A percentile compares a stretch with the other conserved stretches of the same genome.
Evolutionary conservation across 64 coral and sea anemone genomes (phyloP).

Genomic region (Acropora yongei): DNA sequence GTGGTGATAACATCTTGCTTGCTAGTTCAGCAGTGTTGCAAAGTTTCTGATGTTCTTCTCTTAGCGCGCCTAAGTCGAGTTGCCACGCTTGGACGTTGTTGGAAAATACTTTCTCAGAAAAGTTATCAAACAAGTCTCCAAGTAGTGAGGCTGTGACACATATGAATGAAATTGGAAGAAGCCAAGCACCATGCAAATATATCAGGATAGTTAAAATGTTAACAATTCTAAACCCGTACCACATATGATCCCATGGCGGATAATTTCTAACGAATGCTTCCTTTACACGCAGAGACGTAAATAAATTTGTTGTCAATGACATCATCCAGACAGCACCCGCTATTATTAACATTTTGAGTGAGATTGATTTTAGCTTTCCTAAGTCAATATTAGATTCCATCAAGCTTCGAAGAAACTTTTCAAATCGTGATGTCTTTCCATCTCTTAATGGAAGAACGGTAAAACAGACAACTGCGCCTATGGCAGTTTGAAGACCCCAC

Average conservation of each 20-base stretch:
- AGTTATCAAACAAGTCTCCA: not conserved
- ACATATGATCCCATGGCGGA: not conserved
- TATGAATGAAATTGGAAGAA: not conserved
- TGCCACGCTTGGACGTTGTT: not conserved
- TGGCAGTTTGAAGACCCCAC: not conserved
- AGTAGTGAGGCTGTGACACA: not conserved
- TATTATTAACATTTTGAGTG: not conserved
- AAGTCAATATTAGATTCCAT: not conserved
- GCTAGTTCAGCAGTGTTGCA: not conserved
- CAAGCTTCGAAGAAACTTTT: constrained; percentile 5
- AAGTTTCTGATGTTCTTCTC: not conserved
- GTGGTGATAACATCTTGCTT: not conserved
- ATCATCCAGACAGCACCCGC: not conserved
- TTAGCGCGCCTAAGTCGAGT: not conserved
- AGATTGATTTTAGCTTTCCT: not conserved
- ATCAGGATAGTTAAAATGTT: not conserved
- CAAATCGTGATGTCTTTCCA: not conserved
- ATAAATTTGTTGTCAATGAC: not conserved
- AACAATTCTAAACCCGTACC: not conserved
- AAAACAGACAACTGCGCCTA: not conserved
- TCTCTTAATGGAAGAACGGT: not conserved
- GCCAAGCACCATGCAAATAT: not conserved
- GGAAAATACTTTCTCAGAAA: not conserved
- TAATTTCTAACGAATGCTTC: not conserved
- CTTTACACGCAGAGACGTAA: not conserved